Conservation (phyloP, 2,888 invertebrate genomes). For the Drosophila quinaria region DNA sequence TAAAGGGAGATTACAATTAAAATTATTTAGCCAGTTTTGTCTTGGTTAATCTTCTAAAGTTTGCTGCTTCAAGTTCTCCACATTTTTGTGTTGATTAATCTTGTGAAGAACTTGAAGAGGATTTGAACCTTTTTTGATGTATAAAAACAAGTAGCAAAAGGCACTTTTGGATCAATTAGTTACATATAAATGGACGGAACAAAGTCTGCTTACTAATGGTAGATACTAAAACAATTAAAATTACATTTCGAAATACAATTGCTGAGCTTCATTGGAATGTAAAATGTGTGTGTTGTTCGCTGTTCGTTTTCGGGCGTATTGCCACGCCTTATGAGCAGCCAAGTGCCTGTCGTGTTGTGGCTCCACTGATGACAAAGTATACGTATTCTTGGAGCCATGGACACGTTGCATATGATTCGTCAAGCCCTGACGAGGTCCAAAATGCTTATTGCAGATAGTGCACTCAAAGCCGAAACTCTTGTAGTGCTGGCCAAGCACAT, state of each 20-base stretch:
- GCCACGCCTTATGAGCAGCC: slow-evolving; percentile 25
- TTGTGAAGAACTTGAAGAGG: neutral
- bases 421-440: no score
- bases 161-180: slow-evolving; percentile 47
- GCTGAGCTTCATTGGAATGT: slow-evolving; percentile 37
- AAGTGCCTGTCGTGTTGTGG: slow-evolving; percentile 95
- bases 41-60: no score
- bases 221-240: slow-evolving; percentile 4
- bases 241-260: slow-evolving; percentile 1
- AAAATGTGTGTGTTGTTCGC: slow-evolving; percentile 19
- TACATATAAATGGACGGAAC: slow-evolving; percentile 42
- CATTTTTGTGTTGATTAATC: neutral
- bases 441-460: slow-evolving; percentile 71
- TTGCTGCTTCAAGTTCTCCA: neutral
- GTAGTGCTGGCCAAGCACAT: no score
- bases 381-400: slow-evolving; percentile 87
- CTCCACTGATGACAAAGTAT: no score
- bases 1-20: no score
- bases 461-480: slow-evolving; percentile 79
- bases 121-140: neutral
- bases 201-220: no score
- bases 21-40: no score
- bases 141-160: slow-evolving; percentile 32
- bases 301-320: slow-evolving; percentile 14
- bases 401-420: slow-evolving; percentile 77